Base-by-base conservation (phyloP, 1,140 invertebrate species). In the Andricus grossulariae region DNA sequence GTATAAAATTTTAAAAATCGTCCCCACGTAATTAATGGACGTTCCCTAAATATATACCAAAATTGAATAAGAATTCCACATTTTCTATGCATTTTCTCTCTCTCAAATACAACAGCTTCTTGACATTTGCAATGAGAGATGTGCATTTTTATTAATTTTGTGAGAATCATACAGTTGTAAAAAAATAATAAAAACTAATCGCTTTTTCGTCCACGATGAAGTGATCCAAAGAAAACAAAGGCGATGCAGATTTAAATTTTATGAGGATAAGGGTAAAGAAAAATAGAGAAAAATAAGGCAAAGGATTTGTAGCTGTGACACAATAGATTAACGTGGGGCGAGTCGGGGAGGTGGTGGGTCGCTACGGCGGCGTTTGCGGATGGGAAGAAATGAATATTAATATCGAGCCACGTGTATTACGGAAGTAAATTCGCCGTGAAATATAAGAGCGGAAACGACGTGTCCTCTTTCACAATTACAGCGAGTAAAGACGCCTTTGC, bases 181-280 rank as follows among this genome's bases (percentile, higher is more conserved):
- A 77, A 74, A 72, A 72, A 73, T 75, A 77, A 81, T 73, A 74
- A 80, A 71, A 18, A 75, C 72, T 72, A 74, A 77, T 73, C 50
- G 50, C 72, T 80, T 73, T 77, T 8, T 18, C n/a, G 10, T n/a
- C 52, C 18, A n/a, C 4, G 52, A 54, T 54, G 52, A 54, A n/a
- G 16, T 54, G n/a, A 54, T 18, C 18, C 52, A 54, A 54, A 54
- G 52, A 54, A 54, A 54, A 54, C 52, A 54, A 54, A 54, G 52
- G 52, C 18, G 3, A 54, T 54, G n/a, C 52, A 18, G n/a, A 54
- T 54, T 54, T 54, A 54, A 54, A 54, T 54, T 54, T 54, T 54
- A 54, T 57, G 55, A 39, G 60, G 25, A 66, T n/a, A n/a, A 66
- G 60, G 16, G 25, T 66, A n/a, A 66, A 66, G 32, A n/a, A 66